Evolutionary conservation across 2,113 vertebrate genomes (phyloP).

Genomic region (Sinosuthora webbiana): DNA sequence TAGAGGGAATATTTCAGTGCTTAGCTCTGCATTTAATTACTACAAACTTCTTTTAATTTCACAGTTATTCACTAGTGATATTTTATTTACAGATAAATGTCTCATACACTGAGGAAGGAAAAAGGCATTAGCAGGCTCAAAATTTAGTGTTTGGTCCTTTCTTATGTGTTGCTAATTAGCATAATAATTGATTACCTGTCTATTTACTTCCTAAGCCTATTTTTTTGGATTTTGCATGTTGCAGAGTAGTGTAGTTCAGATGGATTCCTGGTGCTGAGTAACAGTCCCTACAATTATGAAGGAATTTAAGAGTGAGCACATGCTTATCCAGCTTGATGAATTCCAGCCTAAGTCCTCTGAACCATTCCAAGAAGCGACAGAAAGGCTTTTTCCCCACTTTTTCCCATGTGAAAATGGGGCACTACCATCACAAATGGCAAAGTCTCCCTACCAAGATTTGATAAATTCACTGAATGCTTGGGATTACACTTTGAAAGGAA

Average conservation of each 20-base stretch:
- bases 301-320: neutral
- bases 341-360: neutral
- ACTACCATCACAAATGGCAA: neutral
- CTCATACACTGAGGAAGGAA: neutral
- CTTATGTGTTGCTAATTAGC: neutral
- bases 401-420: neutral
- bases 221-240: neutral
- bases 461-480: neutral
- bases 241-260: neutral
- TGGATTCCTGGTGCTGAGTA: neutral
- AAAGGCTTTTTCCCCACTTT: neutral
- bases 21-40: constrained; percentile 36
- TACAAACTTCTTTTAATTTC: neutral
- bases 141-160: neutral
- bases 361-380: neutral
- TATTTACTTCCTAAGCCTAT: neutral
- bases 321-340: neutral
- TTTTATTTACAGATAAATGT: constrained; percentile 37
- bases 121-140: neutral
- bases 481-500: neutral
- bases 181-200: neutral
- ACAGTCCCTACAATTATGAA: neutral
- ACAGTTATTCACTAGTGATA: constrained; percentile 23
- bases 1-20: neutral
- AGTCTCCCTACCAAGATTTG: neutral